Base-by-base conservation (phyloP, 2,888 invertebrate genomes). In the Drosophila villosipedis region DNA sequence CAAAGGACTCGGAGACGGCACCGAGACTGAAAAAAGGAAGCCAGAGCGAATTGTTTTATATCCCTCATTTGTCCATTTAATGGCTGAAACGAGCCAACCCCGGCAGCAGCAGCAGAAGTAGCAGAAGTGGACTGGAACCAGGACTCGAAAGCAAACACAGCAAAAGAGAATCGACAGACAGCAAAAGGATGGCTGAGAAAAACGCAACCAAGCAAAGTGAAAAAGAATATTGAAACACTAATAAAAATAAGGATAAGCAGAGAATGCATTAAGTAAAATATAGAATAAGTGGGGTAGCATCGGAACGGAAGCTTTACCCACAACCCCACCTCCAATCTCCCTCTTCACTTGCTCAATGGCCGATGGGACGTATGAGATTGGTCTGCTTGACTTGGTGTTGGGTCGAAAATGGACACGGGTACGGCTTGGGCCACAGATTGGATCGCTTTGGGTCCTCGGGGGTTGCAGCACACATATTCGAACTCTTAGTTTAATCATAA, bases 41-140 rank as follows among this genome's bases (percentile, higher is more conserved):
- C 92, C 91, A 87, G 83, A 90, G 87, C 89, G 92, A 92, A 92
- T 92, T 91, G 92, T 92, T 92, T 92, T 92, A 92, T 92, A 91
- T 92, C 89, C 88, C 91, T 92, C 92, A 91, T 92, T 92, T 92
- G 92, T 92, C 89, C 91, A 85, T 90, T 92, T 92, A 92, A 92
- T 92, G 91, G 85, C 82, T 83, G 90, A 89, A 91, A 90, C 91
- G 91, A 90, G 91, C 87, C 89, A 85, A 74, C 83, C 80, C 80
- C 70, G 55, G 58, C 61, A 73, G 70, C 55, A 52, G 12, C 7
- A 30, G 30, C 30, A 52, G 30, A 28, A 57, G 52, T 12, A 55
- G 35, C 39, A 57, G 57, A 57, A 41, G n/a, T 31, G 41, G 6
- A 41, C 30, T 58, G 58, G 39, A 57, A 57, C 57, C 28, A 55